These are phyloP conservation scores for Dicrurus megarhynchus DNA, from an alignment of 2,113 vertebrate species.

Conservation along the genomic window DNA sequence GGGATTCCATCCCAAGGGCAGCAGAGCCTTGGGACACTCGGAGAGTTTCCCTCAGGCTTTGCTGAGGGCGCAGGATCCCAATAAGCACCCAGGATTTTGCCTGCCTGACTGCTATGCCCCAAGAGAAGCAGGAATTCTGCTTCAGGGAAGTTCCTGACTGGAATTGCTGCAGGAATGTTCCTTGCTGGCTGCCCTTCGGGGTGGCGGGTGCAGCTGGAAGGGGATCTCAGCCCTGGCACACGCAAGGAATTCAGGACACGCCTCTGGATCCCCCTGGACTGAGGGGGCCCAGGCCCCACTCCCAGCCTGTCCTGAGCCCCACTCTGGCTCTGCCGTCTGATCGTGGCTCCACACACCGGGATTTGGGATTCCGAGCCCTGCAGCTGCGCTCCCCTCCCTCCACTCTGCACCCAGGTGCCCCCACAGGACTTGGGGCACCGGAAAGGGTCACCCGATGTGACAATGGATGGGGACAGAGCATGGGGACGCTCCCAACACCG, in stretches of 20 bases:
- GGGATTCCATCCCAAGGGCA: background rate
- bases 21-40: background rate
- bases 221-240: background rate
- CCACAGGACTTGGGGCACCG: rapidly evolving
- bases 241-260: rapidly evolving
- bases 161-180: background rate
- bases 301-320: background rate
- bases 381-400: background rate
- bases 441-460: rapidly evolving
- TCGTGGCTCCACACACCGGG: rapidly evolving
- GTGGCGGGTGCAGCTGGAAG: background rate
- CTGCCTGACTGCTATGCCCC: rapidly evolving
- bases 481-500: background rate
- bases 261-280: background rate
- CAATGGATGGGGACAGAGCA: rapidly evolving
- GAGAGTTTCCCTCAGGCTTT: rapidly evolving
- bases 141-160: rapidly evolving
- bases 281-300: background rate
- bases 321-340: rapidly evolving
- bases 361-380: rapidly evolving
- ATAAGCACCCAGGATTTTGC: rapidly evolving
- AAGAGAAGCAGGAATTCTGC: background rate
- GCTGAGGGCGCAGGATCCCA: background rate
- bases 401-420: background rate
- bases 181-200: background rate